A percentile compares a stretch with the other conserved stretches of the same genome.
Conservation (phyloP, 2,888 invertebrate genomes). For the Allacma fusca region DNA sequence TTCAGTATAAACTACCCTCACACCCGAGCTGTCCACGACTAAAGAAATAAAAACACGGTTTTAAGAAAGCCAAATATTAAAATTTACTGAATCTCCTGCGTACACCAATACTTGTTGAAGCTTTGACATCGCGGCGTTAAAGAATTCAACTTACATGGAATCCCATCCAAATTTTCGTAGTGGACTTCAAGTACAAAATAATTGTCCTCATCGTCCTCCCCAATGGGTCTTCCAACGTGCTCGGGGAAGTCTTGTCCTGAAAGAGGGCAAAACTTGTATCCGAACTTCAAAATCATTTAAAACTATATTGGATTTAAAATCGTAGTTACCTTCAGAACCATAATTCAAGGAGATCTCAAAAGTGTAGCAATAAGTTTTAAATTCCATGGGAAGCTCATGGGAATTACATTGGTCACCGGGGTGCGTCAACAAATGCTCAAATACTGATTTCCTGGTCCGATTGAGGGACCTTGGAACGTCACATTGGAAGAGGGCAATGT, state of each 20-base stretch:
- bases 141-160: slow-evolving; percentile 22
- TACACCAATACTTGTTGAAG: background rate
- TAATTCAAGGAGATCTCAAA: background rate
- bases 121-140: too few species aligned
- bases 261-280: too few species aligned
- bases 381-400: slow-evolving; percentile 79
- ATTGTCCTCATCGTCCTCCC: slow-evolving; percentile 77
- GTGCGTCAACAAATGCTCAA: slow-evolving; percentile 76
- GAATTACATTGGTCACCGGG: slow-evolving; percentile 74
- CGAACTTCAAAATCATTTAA: too few species aligned
- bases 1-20: slow-evolving; percentile 79
- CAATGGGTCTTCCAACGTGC: slow-evolving; percentile 76
- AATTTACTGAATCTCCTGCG: background rate
- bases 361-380: slow-evolving; percentile 77
- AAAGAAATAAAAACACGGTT: slow-evolving; percentile 48
- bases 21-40: slow-evolving; percentile 80
- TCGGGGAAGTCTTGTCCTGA: slow-evolving; percentile 81
- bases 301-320: too few species aligned
- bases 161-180: slow-evolving; percentile 75
- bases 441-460: too few species aligned
- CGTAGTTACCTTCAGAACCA: background rate
- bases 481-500: slow-evolving; percentile 87
- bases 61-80: background rate
- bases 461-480: too few species aligned
- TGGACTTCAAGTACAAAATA: slow-evolving; percentile 92